Evolutionary conservation across 2,888 invertebrate species (phyloP).

Genomic region (Lucinisca nassula): DNA sequence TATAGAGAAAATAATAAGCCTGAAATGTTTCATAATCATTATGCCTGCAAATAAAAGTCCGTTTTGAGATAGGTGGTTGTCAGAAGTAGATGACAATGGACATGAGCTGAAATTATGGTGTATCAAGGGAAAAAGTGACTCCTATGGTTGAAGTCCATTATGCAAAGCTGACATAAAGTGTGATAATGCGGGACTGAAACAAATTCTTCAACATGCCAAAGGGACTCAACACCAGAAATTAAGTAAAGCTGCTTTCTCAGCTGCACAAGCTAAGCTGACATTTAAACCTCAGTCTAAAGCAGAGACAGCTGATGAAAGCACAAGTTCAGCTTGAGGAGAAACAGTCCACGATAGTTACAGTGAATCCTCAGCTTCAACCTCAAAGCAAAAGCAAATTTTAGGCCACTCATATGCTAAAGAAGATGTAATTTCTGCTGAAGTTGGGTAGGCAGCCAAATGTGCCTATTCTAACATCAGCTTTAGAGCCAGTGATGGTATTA

Average conservation of each 20-base stretch:
- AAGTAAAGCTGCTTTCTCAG: neutral
- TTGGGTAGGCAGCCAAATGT: constrained; percentile 18
- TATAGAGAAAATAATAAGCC: no score
- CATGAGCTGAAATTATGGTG: constrained; percentile 10
- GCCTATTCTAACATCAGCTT: constrained; percentile 21
- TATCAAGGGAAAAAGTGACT: neutral
- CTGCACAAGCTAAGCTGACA: neutral
- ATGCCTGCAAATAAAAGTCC: no score
- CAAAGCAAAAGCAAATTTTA: neutral
- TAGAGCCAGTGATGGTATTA: constrained; percentile 26
- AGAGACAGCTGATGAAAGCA: neutral
- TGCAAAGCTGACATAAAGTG: neutral
- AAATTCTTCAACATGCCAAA: neutral
- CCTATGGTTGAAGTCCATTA: neutral
- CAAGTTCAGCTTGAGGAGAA: neutral
- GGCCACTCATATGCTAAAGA: neutral
- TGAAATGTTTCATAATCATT: no score
- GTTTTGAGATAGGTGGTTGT: neutral
- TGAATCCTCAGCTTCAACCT: neutral
- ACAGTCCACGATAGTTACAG: neutral
- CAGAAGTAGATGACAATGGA: neutral
- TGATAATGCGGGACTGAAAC: neutral
- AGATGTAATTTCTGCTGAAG: neutral
- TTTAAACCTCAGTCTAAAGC: neutral
- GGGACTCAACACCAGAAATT: neutral